Percentiles rank a stretch among this genome's conserved stretches.
Evolutionary conservation across 2,797 vertebrate species (phyloP).

Genomic region (Pseudotriccus pelzelni): DNA sequence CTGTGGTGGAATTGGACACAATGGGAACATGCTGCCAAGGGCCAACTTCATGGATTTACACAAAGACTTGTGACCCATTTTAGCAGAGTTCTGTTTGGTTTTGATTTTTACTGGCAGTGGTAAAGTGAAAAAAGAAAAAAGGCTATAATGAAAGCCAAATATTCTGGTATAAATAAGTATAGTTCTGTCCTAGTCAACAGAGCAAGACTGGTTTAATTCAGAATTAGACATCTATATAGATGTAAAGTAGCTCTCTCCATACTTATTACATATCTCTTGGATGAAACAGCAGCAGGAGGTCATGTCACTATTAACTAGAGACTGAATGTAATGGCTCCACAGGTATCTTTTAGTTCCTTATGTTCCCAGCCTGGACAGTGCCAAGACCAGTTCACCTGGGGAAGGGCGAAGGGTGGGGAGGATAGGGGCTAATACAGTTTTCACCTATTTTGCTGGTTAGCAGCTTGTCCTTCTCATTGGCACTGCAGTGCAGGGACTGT

Average conservation of each 20-base stretch:
- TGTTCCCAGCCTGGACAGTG: background rate
- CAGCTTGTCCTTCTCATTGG: background rate
- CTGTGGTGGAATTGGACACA: slow-evolving; percentile 19
- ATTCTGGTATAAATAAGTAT: background rate
- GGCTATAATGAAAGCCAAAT: background rate
- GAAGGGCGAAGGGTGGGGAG: background rate
- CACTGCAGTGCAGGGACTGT: background rate
- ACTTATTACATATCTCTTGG: background rate
- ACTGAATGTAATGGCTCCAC: background rate
- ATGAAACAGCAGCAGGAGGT: background rate
- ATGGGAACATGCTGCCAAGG: slow-evolving; percentile 5
- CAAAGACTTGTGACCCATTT: slow-evolving; percentile 29
- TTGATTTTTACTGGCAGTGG: slow-evolving; percentile 32
- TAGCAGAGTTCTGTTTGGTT: slow-evolving; percentile 30
- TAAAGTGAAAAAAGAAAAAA: background rate
- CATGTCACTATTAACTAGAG: background rate
- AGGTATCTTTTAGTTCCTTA: background rate
- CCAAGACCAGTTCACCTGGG: background rate
- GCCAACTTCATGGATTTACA: slow-evolving; percentile 16
- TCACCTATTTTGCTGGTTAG: background rate
- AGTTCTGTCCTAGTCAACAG: background rate
- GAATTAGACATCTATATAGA: background rate
- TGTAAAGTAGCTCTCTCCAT: background rate
- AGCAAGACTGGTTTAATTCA: background rate
- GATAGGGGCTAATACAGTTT: fast-evolving